A percentile compares a stretch with the other conserved stretches of the same genome.
These are phyloP conservation scores for Schizopygopsis malacanthus DNA, from an alignment of 2,797 vertebrate genomes.

Conservation along the genomic window DNA sequence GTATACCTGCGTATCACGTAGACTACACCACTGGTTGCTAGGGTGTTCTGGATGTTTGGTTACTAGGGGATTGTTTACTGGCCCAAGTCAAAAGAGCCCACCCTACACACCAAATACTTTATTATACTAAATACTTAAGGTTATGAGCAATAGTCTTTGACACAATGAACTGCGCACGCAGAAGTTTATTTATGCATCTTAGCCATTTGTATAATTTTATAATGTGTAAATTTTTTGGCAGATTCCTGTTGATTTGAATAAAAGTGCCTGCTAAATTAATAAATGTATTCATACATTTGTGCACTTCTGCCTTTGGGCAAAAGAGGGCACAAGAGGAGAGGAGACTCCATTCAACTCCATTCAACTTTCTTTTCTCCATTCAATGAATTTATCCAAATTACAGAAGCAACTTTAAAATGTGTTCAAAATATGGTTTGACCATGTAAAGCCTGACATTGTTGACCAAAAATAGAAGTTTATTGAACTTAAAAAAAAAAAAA, in stretches of 20 bases:
- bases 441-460: not conserved
- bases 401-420: not conserved
- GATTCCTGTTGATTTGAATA: not conserved
- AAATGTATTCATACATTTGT: not conserved
- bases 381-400: not conserved
- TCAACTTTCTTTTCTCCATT: not conserved
- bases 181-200: not conserved
- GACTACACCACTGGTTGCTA: no score
- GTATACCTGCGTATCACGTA: no score
- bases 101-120: not conserved
- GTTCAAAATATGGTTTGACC: not conserved
- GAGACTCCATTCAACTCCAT: not conserved
- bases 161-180: not conserved
- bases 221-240: not conserved
- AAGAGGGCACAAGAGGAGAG: slow-evolving; percentile 13
- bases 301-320: not conserved
- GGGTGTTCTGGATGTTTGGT: not conserved
- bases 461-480: not conserved
- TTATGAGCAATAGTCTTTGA: not conserved
- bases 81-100: not conserved
- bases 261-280: not conserved
- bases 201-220: not conserved
- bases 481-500: no score
- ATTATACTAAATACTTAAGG: not conserved
- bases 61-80: not conserved